Percentiles rank a stretch among this genome's conserved stretches.
phyloP scores from a whole-genome alignment of 2,113 vertebrate species.

The Anoura caudifer region DNA sequence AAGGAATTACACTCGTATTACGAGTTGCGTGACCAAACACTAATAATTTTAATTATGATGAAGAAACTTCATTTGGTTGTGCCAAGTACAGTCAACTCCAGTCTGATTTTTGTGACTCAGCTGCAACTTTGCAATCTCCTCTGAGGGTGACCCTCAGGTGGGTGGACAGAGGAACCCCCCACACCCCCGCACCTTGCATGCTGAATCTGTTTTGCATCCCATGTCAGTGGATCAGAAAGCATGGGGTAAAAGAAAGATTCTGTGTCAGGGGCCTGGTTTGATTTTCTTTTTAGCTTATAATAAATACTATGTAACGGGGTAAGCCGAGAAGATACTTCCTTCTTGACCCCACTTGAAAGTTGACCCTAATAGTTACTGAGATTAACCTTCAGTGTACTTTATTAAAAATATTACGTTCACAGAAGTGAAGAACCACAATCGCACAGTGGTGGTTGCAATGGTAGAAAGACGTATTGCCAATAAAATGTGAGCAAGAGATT shows the following conservation, averaged over 20 bases:
- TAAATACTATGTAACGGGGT: background rate
- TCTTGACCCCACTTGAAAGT: slow-evolving; percentile 51
- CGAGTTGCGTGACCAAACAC: background rate
- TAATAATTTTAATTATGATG: background rate
- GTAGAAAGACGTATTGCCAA: slow-evolving; percentile 82
- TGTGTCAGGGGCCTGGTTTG: background rate
- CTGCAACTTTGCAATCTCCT: background rate
- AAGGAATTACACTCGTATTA: background rate
- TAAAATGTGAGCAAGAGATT: slow-evolving; percentile 83
- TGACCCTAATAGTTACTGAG: slow-evolving; percentile 68
- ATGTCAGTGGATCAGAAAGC: background rate
- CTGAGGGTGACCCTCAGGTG: background rate
- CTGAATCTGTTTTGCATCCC: background rate
- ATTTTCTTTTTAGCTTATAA: background rate
- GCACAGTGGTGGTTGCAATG: slow-evolving; percentile 86
- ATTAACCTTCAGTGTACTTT: slow-evolving; percentile 81
- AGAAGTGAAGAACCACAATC: slow-evolving; percentile 86
- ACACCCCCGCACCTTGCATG: too few species aligned
- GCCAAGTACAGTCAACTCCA: background rate
- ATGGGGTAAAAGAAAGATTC: background rate
- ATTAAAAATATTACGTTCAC: slow-evolving; percentile 93
- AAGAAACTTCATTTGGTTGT: background rate
- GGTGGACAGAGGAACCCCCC: background rate
- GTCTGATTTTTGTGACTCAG: background rate
- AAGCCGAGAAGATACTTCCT: background rate